Evolutionary conservation across 2,113 vertebrate species (phyloP).

Genomic region (Hemicordylus capensis): DNA sequence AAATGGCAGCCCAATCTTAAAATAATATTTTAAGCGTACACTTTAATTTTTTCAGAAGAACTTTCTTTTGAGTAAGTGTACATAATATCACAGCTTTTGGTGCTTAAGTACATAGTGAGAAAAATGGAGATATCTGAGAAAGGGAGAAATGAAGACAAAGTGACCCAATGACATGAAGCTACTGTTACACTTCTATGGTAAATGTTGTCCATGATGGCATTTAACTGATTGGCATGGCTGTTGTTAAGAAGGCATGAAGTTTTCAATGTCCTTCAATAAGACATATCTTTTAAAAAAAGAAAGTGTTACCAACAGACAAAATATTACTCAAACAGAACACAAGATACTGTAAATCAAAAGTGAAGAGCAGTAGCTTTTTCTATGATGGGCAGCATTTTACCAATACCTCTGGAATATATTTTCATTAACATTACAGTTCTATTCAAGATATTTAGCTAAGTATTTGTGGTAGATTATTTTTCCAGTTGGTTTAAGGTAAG

Average conservation of each 20-base stretch:
- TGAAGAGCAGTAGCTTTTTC: neutral
- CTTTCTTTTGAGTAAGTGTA: neutral
- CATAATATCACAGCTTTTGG: neutral
- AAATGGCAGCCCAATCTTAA: neutral
- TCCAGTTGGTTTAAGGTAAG: slow-evolving; percentile 1
- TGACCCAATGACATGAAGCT: neutral
- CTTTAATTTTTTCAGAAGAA: neutral
- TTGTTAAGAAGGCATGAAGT: neutral
- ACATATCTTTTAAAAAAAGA: neutral
- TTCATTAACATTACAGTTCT: neutral
- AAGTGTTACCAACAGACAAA: neutral
- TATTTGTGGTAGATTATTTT: slow-evolving; percentile 48
- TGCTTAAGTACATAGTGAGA: neutral
- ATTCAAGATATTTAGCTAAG: slow-evolving; percentile 30
- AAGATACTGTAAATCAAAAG: neutral
- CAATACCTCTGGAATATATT: slow-evolving; percentile 1
- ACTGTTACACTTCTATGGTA: neutral
- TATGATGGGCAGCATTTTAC: neutral
- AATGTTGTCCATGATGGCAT: neutral
- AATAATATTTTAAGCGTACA: neutral
- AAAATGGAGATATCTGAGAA: neutral
- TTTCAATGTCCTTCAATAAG: neutral
- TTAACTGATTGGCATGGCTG: no score
- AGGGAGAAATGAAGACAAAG: neutral
- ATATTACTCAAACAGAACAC: neutral